Percentiles rank a stretch among this genome's conserved stretches.
phyloP scores from a whole-genome alignment of 2,113 vertebrate species.

The Heptranchias perlo region DNA sequence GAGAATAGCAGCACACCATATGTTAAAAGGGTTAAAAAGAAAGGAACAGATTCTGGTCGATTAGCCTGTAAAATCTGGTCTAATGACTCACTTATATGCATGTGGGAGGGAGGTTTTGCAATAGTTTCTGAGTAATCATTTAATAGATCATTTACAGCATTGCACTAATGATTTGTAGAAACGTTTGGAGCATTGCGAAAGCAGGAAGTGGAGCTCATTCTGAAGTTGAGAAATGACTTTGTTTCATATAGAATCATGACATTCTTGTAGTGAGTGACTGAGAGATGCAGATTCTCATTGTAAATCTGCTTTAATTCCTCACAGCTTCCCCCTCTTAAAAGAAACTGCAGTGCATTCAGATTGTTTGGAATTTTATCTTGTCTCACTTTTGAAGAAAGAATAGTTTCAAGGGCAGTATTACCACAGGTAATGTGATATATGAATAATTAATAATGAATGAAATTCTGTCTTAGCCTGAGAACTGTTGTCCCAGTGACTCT shows the following conservation, averaged over 20 bases:
- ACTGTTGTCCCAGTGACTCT: neutral
- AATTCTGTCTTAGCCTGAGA: neutral
- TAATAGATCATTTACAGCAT: neutral
- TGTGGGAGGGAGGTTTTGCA: neutral
- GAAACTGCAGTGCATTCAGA: neutral
- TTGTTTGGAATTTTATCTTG: neutral
- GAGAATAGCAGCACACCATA: neutral
- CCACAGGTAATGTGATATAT: constrained; percentile 7
- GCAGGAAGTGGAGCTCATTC: neutral
- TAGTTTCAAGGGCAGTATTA: neutral
- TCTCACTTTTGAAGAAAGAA: neutral
- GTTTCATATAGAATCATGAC: neutral
- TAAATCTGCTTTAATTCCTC: neutral
- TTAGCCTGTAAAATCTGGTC: neutral
- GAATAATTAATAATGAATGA: neutral
- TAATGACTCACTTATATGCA: neutral
- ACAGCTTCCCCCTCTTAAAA: neutral
- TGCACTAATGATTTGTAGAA: neutral
- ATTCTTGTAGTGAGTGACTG: neutral
- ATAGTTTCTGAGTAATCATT: constrained; percentile 6
- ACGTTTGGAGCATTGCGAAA: neutral
- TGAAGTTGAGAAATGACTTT: neutral
- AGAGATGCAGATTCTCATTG: neutral
- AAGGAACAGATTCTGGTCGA: neutral
- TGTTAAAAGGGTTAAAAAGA: neutral